A percentile compares a stretch with the other conserved stretches of the same genome.
Conservation (phyloP, 1,140 invertebrate genomes). For the Onthophagus taurus region DNA sequence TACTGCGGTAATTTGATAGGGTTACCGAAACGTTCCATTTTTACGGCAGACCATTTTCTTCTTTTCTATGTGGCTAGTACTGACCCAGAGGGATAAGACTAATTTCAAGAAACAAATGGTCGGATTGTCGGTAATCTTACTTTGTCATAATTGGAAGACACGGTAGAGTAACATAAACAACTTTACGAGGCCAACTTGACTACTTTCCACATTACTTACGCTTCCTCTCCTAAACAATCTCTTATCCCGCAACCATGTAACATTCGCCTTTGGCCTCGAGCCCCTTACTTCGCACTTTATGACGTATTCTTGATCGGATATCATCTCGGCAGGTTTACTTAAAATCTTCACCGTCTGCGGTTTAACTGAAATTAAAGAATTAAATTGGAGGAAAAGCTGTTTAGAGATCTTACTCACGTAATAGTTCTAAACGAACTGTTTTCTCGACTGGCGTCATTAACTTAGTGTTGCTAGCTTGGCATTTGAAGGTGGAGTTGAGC, state of each 20-base stretch:
- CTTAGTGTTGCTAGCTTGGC: conserved; percentile 77
- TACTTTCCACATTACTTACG: too few relatives aligned
- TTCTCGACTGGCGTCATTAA: conserved; percentile 70
- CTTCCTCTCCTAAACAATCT: conserved; percentile 59
- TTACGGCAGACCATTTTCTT: too few relatives aligned
- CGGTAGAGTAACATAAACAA: too few relatives aligned
- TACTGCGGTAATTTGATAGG: too few relatives aligned
- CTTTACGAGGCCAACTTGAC: too few relatives aligned
- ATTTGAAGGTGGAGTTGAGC: conserved; percentile 74
- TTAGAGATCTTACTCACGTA: conserved; percentile 50
- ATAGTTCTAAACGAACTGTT: conserved; percentile 66
- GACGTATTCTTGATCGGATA: conserved; percentile 66
- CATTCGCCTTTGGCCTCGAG: conserved; percentile 71
- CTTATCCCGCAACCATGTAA: conserved; percentile 75
- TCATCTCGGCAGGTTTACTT: conserved; percentile 61
- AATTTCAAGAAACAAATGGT: too few relatives aligned
- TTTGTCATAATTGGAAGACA: too few relatives aligned
- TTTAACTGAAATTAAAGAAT: conserved; percentile 51
- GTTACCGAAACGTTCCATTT: too few relatives aligned
- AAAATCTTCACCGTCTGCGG: conserved; percentile 65
- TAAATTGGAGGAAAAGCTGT: not conserved
- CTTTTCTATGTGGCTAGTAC: too few relatives aligned
- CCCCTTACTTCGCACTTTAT: conserved; percentile 69
- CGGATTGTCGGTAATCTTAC: too few relatives aligned
- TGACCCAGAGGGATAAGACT: too few relatives aligned